Conservation (phyloP, 2,113 vertebrate genomes). For the Pseudolaguvia tuberculata region DNA sequence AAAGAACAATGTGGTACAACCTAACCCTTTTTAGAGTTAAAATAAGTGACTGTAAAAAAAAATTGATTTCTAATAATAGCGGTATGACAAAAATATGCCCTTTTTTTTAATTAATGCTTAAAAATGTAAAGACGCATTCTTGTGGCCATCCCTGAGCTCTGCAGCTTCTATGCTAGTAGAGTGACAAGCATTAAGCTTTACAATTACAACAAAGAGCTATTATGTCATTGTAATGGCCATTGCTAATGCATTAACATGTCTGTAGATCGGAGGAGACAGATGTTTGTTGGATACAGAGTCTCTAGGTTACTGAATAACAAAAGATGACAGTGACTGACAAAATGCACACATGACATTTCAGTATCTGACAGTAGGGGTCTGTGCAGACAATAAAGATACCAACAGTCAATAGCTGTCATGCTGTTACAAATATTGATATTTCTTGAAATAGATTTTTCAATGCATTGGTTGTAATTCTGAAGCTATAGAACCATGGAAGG, state of each 20-base stretch:
- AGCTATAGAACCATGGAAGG: not conserved
- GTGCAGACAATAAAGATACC: not conserved
- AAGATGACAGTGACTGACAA: conserved; percentile 37
- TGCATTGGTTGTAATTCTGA: not conserved
- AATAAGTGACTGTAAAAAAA: not conserved
- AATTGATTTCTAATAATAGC: not conserved
- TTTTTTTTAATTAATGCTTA: not conserved
- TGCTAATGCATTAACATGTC: conserved; percentile 36
- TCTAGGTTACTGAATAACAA: conserved; percentile 39
- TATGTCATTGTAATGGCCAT: conserved; percentile 36
- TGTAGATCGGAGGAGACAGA: conserved; percentile 24
- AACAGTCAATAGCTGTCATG: conserved; percentile 1
- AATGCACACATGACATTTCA: conserved; percentile 26
- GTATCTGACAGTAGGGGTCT: not conserved
- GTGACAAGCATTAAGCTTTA: conserved; percentile 18
- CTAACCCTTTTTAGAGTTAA: too few relatives aligned
- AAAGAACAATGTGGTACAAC: not conserved
- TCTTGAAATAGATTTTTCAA: not conserved
- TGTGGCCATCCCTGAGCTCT: not conserved
- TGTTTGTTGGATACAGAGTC: conserved; percentile 30
- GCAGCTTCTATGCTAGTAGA: not conserved
- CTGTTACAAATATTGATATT: conserved; percentile 22
- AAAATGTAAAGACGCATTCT: not conserved
- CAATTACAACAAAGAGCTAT: conserved; percentile 35
- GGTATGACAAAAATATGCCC: not conserved